Evolutionary conservation across 2,888 invertebrate genomes (phyloP), one percentile per base, ranked within the genome.

Genomic region (Temnothorax ravouxi): DNA sequence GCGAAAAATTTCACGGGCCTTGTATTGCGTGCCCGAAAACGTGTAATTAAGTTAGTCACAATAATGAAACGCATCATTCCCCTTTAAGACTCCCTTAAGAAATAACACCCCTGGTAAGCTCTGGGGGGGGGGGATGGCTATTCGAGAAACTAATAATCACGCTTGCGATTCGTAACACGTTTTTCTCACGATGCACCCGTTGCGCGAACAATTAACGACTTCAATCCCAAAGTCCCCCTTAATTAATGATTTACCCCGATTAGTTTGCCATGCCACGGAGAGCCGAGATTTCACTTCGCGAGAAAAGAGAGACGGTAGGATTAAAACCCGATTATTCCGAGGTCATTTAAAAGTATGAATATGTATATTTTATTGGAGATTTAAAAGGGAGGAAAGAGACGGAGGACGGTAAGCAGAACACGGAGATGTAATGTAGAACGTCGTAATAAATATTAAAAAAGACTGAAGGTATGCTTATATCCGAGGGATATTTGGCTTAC

Each of bases 181-280:
- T 91, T 80, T 93, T 93, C 93, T 92, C 93, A 93, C 93, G 93
- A 91, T 87, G 85, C 89, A 86, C 79, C 85, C 85, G 88, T 86
- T 88, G 83, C 62, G 85, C 83, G 85, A 86, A 86, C 90, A 91
- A 90, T 91, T 90, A 82, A 59, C 64, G 50, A 83, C 47, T 69
- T 69, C 67, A 62, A 61, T 69, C 52, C 52, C 52, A 79, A 25
- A 41, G 34, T 34, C 15, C 38, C 62, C 47, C 61, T 83, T 69
- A 80, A 83, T 83, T 61, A 80, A 67, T 52, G 52, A 80, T 80
- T 80, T 80, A 59, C 21, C 44, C 44, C 72, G 59, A 80, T 72
- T 72, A 80, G 71, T 80, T 72, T 72, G 59, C 56, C 25, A 56
- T 59, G 59, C 47, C 72, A 34, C 59, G 9, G 29, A 71, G 29